These are phyloP conservation scores for Hestina assimilis DNA, from an alignment of 1,140 invertebrate genomes.

Conservation along the genomic window DNA sequence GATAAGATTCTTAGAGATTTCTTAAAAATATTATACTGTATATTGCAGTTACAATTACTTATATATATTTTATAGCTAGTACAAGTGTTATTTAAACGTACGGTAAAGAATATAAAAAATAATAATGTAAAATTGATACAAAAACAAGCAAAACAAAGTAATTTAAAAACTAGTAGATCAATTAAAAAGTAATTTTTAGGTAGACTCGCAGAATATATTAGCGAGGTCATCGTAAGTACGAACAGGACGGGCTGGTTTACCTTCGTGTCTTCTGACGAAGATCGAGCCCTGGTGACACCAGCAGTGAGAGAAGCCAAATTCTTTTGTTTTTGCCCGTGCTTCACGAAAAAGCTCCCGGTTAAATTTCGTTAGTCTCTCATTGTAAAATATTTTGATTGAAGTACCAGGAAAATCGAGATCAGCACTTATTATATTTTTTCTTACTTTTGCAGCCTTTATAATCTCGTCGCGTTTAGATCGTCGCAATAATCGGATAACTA, in stretches of 20 bases:
- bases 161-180: not conserved
- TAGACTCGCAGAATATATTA: too few species aligned
- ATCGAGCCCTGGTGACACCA: conserved; percentile 17
- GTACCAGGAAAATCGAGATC: conserved; percentile 8
- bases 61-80: too few species aligned
- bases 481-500: conserved; percentile 11
- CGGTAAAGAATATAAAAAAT: too few species aligned
- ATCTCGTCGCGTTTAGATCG: conserved; percentile 15
- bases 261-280: conserved; percentile 20
- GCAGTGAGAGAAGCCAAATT: conserved; percentile 13
- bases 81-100: too few species aligned
- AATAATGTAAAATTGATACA: too few species aligned
- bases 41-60: too few species aligned
- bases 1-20: too few species aligned
- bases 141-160: not conserved
- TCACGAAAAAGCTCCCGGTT: conserved; percentile 27
- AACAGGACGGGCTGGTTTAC: conserved; percentile 15
- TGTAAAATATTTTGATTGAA: conserved; percentile 13
- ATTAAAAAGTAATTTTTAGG: conserved; percentile 2
- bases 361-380: conserved; percentile 28
- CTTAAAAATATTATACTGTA: too few species aligned
- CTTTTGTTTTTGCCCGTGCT: conserved; percentile 9
- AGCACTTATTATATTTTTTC: conserved; percentile 9
- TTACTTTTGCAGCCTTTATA: conserved; percentile 11
- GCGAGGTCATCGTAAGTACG: conserved; percentile 10